phyloP scores from a whole-genome alignment of 2,113 vertebrate species.

The Peromyscus californicus region DNA sequence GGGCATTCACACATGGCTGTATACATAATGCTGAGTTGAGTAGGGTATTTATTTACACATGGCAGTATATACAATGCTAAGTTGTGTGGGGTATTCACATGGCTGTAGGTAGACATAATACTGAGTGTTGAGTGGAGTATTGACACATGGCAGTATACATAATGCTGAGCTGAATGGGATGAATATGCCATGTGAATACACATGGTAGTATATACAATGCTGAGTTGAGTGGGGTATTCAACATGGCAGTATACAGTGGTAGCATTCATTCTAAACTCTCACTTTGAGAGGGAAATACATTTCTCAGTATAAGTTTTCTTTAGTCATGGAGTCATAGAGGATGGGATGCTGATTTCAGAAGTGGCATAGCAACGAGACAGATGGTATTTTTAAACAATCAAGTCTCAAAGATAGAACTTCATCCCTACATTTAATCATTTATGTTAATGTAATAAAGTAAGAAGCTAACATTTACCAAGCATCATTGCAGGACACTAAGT shows the following conservation, averaged over 20 bases:
- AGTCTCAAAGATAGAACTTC: background rate
- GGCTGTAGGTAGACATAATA: too few relatives aligned
- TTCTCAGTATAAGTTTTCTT: background rate
- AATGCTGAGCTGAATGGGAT: too few relatives aligned
- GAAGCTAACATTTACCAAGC: background rate
- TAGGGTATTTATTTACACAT: background rate
- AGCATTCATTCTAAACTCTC: background rate
- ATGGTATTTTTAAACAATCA: background rate
- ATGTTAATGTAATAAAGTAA: background rate
- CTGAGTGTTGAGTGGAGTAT: background rate
- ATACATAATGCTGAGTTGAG: background rate
- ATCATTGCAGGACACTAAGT: background rate
- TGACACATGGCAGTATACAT: background rate
- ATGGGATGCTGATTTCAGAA: background rate
- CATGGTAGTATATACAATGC: too few relatives aligned
- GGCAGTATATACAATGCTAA: background rate
- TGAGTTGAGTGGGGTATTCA: background rate
- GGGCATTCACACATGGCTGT: background rate
- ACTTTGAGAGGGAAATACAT: constrained; percentile 36
- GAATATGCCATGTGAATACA: background rate
- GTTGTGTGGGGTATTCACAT: too few relatives aligned
- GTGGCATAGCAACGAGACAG: background rate
- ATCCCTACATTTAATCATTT: background rate
- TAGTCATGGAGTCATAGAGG: background rate
- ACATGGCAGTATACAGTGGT: background rate